Evolutionary conservation across 2,888 invertebrate species (phyloP).

Genomic region (Leistus spinibarbis): DNA sequence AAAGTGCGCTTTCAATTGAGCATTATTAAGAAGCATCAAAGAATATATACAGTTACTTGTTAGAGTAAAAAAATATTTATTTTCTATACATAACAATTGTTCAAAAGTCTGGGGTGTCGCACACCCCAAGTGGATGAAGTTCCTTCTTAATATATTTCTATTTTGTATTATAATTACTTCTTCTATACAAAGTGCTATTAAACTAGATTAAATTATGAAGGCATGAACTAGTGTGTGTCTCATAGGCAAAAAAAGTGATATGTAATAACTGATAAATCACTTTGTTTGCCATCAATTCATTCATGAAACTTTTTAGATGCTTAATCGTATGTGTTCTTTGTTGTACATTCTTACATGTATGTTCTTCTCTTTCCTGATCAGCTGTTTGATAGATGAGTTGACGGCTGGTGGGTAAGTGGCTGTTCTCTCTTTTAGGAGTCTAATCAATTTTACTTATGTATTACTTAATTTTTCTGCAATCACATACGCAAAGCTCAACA

Average conservation of each 20-base stretch:
- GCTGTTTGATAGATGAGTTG: conserved; percentile 88
- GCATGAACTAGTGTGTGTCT: background rate
- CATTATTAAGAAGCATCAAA: too few species aligned
- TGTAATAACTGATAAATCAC: background rate
- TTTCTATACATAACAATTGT: too few species aligned
- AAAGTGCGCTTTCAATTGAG: too few species aligned
- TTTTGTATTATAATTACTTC: background rate
- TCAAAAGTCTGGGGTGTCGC: too few species aligned
- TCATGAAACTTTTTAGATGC: conserved; percentile 41
- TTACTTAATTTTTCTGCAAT: background rate
- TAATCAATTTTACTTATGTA: conserved; percentile 10
- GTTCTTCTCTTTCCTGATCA: conserved; percentile 60
- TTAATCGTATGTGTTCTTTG: conserved; percentile 45
- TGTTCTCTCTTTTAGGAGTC: conserved; percentile 32
- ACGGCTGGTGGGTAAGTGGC: conserved; percentile 79
- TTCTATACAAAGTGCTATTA: background rate
- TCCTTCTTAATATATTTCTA: background rate
- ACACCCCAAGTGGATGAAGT: background rate
- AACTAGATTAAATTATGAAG: background rate
- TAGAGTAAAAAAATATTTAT: too few species aligned
- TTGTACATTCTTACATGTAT: conserved; percentile 56
- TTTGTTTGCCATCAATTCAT: background rate
- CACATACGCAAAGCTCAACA: too few species aligned
- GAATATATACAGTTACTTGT: too few species aligned
- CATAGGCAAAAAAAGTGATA: background rate